These are phyloP conservation scores for Acleris literana DNA, from an alignment of 2,888 invertebrate genomes.

Conservation along the genomic window DNA sequence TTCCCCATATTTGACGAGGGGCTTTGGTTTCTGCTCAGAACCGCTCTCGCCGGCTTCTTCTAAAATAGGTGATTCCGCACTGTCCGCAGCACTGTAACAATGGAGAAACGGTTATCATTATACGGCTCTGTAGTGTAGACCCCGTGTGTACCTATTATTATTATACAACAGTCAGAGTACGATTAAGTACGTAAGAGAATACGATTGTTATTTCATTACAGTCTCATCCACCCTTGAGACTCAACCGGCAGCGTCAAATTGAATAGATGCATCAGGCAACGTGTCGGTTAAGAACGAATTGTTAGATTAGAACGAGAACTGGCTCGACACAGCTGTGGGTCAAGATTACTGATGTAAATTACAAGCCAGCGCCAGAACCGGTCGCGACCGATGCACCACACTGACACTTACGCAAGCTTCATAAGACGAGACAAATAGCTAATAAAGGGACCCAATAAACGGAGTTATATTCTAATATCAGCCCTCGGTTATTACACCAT, in stretches of 20 bases:
- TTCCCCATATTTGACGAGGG: constrained; percentile 94
- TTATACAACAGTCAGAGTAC: neutral
- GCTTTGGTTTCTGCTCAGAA: constrained; percentile 90
- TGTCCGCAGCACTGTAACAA: constrained; percentile 81
- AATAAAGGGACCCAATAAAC: constrained; percentile 28
- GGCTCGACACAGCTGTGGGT: constrained; percentile 73
- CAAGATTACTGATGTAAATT: constrained; percentile 76
- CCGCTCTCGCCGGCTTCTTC: constrained; percentile 90
- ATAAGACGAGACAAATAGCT: constrained; percentile 47
- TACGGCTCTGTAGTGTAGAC: neutral
- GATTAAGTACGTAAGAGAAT: neutral
- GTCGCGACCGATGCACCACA: constrained; percentile 65
- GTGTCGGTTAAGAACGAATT: constrained; percentile 22
- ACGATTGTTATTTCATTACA: neutral
- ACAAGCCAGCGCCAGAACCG: constrained; percentile 63
- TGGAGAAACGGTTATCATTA: constrained; percentile 20
- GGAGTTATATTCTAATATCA: constrained; percentile 25
- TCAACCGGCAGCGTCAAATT: constrained; percentile 55
- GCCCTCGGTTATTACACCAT: constrained; percentile 46
- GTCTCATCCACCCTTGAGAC: constrained; percentile 50
- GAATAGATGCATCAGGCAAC: constrained; percentile 50
- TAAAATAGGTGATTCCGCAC: constrained; percentile 89
- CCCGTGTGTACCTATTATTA: neutral
- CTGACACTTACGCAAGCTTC: constrained; percentile 49
- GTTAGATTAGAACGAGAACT: constrained; percentile 45